Conservation (phyloP, 2,888 invertebrate genomes). For the Nomada goodeniana region DNA sequence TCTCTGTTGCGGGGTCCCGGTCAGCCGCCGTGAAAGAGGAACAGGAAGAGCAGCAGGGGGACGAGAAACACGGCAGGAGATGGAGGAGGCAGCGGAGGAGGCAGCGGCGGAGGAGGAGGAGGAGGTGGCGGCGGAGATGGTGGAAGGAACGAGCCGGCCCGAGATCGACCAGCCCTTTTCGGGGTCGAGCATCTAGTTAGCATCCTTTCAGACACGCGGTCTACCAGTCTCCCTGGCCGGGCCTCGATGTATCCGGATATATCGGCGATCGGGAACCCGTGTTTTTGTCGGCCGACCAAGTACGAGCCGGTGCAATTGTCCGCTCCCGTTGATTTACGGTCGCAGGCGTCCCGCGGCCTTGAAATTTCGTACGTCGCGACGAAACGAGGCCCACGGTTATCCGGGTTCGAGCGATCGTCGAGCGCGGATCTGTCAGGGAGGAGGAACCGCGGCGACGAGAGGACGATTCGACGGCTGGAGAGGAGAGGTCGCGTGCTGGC, state of each 20-base stretch:
- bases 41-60: constrained; percentile 56
- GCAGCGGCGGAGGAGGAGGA: constrained; percentile 4
- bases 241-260: constrained; percentile 67
- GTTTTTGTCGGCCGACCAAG: constrained; percentile 55
- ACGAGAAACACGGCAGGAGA: not conserved
- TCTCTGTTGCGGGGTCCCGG: constrained; percentile 75
- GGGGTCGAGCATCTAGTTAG: constrained; percentile 75
- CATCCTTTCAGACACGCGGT: constrained; percentile 75
- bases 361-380: not conserved
- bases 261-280: constrained; percentile 66
- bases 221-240: constrained; percentile 62
- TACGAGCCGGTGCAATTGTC: constrained; percentile 11
- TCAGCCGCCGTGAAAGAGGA: constrained; percentile 66
- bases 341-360: not conserved
- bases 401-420: constrained; percentile 65
- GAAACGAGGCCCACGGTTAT: constrained; percentile 58
- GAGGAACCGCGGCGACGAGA: not conserved
- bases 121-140: constrained; percentile 14
- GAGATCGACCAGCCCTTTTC: constrained; percentile 66
- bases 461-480: not conserved
- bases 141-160: constrained; percentile 44
- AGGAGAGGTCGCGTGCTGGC: constrained; percentile 44
- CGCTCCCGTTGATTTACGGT: constrained; percentile 24
- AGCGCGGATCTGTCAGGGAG: constrained; percentile 59
- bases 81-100: not conserved